Conservation (phyloP, 2,888 invertebrate genomes). For the Drosophila kokeensis region DNA sequence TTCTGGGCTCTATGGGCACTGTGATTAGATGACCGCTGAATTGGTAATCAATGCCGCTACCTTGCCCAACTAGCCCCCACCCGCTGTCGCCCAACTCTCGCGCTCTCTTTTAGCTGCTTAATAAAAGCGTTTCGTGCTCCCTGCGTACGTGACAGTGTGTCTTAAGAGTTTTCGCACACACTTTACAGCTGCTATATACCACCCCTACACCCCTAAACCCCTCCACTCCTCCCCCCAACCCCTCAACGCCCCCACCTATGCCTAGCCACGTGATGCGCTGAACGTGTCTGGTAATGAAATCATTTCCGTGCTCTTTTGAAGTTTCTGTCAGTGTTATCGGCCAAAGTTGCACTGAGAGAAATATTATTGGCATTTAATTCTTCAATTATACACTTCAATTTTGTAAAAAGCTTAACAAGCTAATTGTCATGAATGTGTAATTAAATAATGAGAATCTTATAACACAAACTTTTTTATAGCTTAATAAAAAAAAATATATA, state of each 20-base stretch:
- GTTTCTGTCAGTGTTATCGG: conserved; percentile 72
- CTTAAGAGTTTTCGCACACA: conserved; percentile 75
- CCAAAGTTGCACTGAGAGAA: conserved; percentile 37
- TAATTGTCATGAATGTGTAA: background rate
- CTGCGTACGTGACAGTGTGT: conserved; percentile 78
- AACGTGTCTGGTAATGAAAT: conserved; percentile 80
- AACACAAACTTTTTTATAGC: background rate
- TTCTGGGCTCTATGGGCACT: conserved; percentile 36
- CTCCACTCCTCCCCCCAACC: background rate
- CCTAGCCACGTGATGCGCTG: conserved; percentile 51
- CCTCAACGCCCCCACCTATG: conserved; percentile 2
- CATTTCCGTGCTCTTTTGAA: conserved; percentile 79
- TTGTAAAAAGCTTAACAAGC: background rate
- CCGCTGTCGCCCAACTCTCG: background rate
- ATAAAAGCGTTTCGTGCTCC: conserved; percentile 77
- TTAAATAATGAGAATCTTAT: background rate
- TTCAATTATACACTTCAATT: background rate
- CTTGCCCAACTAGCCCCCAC: conserved; percentile 27
- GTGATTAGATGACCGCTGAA: conserved; percentile 81
- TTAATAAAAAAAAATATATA: background rate
- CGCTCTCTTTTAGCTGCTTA: conserved; percentile 73
- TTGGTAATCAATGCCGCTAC: conserved; percentile 84
- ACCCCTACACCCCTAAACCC: background rate
- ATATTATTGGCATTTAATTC: background rate
- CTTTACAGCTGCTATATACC: conserved; percentile 41